Base-by-base conservation (phyloP, 2,888 invertebrate genomes). In the Aromia moschata region DNA sequence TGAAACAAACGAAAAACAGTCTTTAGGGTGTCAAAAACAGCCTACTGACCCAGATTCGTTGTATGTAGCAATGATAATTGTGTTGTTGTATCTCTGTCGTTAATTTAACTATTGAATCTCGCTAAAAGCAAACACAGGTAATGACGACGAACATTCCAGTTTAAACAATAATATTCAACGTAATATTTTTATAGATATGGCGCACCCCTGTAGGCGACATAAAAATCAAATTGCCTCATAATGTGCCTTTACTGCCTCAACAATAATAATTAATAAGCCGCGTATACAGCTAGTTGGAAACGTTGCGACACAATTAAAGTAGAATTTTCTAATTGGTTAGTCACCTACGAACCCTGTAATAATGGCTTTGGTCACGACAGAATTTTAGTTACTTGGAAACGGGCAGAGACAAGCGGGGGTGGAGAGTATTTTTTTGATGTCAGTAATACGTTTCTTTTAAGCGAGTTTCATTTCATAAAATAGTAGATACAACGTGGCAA, bases 281-380 rank as follows among this genome's bases (percentile, higher is more conserved):
- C 11, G n/a, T 33, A 10, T 33, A 33, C 33, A 3, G 33, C 33
- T 33, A n/a, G 33, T 33, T 33, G 33, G 33, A 33, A 41, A 18
- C 33, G 40, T 56, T 56, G 56, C 56, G n/a, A 56, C 33, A 56
- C 25, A 47, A 30, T 41, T 14, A 45, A 56, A 52, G 38, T 18
- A 56, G 31, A 41, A 56, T 47, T 56, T 56, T 46, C 15, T 40
- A 38, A 56, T 56, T 56, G 47, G 47, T 47, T 56, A 56, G 46
- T 47, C 56, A 56, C 47, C 47, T 20, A 47, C 47, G 38, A 56
- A 56, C 45, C 53, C 25, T 40, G 47, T 47, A 46, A 47, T 56
- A 47, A 56, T 46, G 31, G 40, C 41, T 53, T 5, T 44, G 5
- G 33, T 33, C 33, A 33, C 33, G 33, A n/a, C n/a, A n/a, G n/a